These are phyloP conservation scores for Pollenia amentaria DNA, from an alignment of 2,888 invertebrate species.

Conservation along the genomic window DNA sequence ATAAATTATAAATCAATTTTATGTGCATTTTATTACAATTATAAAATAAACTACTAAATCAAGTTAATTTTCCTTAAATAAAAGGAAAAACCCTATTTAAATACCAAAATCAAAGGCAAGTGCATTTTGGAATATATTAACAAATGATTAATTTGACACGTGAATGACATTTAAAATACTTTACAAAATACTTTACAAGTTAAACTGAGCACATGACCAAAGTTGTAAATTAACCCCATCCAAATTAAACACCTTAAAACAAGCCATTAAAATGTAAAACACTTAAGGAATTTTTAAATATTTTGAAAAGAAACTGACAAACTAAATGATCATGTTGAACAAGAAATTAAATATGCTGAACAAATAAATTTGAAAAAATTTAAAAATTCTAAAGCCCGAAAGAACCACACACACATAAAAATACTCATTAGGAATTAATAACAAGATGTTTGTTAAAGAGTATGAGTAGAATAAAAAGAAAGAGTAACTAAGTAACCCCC, in stretches of 20 bases:
- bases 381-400: background rate
- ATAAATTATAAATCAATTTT: slow-evolving; percentile 66
- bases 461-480: slow-evolving; percentile 1
- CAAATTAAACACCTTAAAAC: slow-evolving; percentile 65
- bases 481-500: slow-evolving; percentile 36
- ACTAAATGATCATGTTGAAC: slow-evolving; percentile 45
- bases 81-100: slow-evolving; percentile 38
- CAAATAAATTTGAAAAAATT: slow-evolving; percentile 63
- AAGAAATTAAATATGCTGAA: slow-evolving; percentile 69
- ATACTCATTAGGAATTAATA: slow-evolving; percentile 54
- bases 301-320: background rate
- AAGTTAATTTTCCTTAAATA: slow-evolving; percentile 59
- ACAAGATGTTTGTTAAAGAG: slow-evolving; percentile 10
- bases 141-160: slow-evolving; percentile 79
- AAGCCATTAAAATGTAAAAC: slow-evolving; percentile 65
- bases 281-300: slow-evolving; percentile 52
- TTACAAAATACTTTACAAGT: background rate
- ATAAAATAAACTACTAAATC: slow-evolving; percentile 69
- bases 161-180: slow-evolving; percentile 77
- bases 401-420: background rate
- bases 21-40: slow-evolving; percentile 53
- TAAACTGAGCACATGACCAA: slow-evolving; percentile 27
- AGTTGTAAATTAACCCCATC: slow-evolving; percentile 71
- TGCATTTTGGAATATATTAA: slow-evolving; percentile 42
- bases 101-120: background rate